Conservation (phyloP, 2,797 vertebrate species). For the Erpetoichthys calabaricus region DNA sequence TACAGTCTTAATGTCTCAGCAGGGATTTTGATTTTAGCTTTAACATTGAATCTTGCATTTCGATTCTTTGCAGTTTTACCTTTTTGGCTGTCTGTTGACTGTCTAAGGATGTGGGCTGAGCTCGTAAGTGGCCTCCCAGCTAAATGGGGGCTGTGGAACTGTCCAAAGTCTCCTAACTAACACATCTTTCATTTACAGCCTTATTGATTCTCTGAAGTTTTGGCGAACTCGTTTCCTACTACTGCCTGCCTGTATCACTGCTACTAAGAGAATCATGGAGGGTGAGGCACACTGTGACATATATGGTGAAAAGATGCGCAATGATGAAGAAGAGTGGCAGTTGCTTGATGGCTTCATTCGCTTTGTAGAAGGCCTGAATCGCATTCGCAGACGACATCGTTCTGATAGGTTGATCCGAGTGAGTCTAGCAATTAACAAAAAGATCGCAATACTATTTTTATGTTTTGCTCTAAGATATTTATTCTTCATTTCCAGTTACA, state of each 20-base stretch:
- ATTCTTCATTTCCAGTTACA: no score
- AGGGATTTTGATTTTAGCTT: no score
- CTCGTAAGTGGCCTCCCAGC: no score
- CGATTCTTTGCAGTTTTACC: no score
- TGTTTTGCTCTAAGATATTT: no score
- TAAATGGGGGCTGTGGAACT: no score
- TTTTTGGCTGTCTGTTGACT: no score
- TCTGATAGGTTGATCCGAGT: conserved; percentile 88
- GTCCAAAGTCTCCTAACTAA: no score
- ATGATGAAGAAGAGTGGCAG: conserved; percentile 72
- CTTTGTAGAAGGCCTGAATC: conserved; percentile 88
- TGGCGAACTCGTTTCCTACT: conserved; percentile 93
- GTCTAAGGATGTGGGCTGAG: no score
- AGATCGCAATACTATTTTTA: no score
- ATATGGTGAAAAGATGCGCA: conserved; percentile 68
- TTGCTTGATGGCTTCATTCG: conserved; percentile 86
- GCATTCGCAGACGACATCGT: conserved; percentile 84
- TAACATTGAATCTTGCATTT: no score
- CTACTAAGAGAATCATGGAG: conserved; percentile 78
- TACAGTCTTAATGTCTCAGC: no score
- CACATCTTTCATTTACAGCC: conserved; percentile 33
- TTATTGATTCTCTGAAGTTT: conserved; percentile 94
- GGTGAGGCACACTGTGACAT: conserved; percentile 81
- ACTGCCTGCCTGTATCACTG: conserved; percentile 74
- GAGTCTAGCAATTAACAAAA: conserved; percentile 18